These are phyloP conservation scores for Exephanes ischioxanthus DNA, from an alignment of 2,888 invertebrate genomes.

Conservation along the genomic window DNA sequence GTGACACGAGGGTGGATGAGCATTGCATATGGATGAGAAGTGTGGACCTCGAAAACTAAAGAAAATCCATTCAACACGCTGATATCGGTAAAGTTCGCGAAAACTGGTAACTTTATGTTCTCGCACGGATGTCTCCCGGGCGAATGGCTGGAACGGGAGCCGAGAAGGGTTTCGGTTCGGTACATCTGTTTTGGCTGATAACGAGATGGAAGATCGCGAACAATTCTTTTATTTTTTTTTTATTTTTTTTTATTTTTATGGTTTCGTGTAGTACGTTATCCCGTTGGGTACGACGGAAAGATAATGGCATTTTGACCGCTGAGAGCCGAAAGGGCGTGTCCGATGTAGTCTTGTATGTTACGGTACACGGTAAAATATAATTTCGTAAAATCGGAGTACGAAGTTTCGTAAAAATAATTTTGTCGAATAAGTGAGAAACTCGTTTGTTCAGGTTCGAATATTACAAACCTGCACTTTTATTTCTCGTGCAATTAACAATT, in stretches of 20 bases:
- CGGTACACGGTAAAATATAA: too few species aligned
- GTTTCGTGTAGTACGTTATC: background rate
- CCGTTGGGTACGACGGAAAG: background rate
- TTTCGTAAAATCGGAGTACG: too few species aligned
- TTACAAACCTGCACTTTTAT: too few species aligned
- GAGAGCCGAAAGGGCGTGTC: too few species aligned
- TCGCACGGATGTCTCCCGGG: background rate
- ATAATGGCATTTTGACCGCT: too few species aligned
- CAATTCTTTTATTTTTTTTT: background rate
- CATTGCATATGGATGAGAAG: conserved; percentile 50
- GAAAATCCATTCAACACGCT: conserved; percentile 3
- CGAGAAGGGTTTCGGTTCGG: background rate
- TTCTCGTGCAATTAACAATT: too few species aligned
- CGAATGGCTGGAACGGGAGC: background rate
- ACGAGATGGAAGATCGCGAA: background rate
- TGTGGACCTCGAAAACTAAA: background rate
- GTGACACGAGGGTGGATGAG: conserved; percentile 11
- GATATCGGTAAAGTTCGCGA: background rate
- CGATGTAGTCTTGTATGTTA: too few species aligned
- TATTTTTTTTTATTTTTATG: background rate
- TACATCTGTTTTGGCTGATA: background rate
- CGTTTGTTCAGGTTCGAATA: too few species aligned
- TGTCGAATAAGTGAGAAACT: too few species aligned
- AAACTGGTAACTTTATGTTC: background rate
- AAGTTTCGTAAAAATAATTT: too few species aligned